Percentiles rank a stretch among this genome's conserved stretches.
Conservation (phyloP, 2,113 vertebrate genomes). For the Polypterus senegalus region DNA sequence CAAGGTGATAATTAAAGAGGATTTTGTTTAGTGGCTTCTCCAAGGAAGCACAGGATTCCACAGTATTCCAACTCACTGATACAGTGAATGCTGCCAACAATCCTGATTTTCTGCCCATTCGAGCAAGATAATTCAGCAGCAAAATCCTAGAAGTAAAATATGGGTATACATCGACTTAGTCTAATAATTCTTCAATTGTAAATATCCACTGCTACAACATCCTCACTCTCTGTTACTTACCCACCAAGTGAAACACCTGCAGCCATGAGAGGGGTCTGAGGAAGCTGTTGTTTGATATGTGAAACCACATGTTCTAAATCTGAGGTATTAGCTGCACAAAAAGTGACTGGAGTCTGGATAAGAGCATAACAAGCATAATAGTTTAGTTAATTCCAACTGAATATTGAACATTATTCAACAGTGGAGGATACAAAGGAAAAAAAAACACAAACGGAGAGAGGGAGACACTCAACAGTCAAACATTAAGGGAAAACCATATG, state of each 20-base stretch:
- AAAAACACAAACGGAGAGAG: too few species aligned
- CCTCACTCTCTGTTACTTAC: constrained; percentile 37
- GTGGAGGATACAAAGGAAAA: too few species aligned
- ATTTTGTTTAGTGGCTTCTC: constrained; percentile 62
- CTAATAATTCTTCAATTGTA: too few species aligned
- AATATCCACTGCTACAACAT: too few species aligned
- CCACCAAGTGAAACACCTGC: constrained; percentile 69
- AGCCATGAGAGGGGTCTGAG: constrained; percentile 50
- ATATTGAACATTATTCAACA: too few species aligned
- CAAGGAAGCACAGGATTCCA: constrained; percentile 48
- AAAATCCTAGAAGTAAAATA: constrained; percentile 41
- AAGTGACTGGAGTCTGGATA: constrained; percentile 54
- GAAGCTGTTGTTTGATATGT: constrained; percentile 43
- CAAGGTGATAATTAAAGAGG: constrained; percentile 58
- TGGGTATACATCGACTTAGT: too few species aligned
- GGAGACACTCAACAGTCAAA: too few species aligned
- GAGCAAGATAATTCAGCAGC: constrained; percentile 61
- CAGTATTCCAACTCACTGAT: constrained; percentile 56
- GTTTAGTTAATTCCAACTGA: too few species aligned
- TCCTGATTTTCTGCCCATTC: constrained; percentile 26
- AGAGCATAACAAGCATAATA: too few species aligned
- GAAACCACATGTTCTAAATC: constrained; percentile 53
- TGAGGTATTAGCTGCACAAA: constrained; percentile 56
- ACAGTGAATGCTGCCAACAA: constrained; percentile 54
- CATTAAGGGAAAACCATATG: too few species aligned